A percentile compares a stretch with the other conserved stretches of the same genome.
These are phyloP conservation scores for Alligator mississippiensis DNA, from an alignment of 2,113 vertebrate species.

Conservation along the genomic window DNA sequence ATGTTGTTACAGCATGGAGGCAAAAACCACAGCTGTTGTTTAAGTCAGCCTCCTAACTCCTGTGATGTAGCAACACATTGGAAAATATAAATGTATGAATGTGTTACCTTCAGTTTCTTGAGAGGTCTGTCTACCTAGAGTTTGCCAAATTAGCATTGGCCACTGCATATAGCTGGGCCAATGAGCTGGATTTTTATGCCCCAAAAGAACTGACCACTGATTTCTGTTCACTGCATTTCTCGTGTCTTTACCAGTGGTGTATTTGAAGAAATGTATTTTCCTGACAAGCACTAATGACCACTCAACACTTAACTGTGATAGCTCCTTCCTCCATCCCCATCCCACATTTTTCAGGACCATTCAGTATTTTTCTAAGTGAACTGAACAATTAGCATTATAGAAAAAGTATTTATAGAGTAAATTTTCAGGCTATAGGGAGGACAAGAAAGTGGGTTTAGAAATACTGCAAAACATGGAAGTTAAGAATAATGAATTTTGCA, in stretches of 20 bases:
- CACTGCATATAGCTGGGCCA: neutral
- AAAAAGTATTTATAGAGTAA: conserved; percentile 20
- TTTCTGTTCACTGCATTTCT: neutral
- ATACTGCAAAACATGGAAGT: neutral
- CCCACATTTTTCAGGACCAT: neutral
- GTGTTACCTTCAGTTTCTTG: neutral
- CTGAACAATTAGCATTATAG: conserved; percentile 23
- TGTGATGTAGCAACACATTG: neutral
- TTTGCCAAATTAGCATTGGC: neutral
- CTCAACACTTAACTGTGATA: conserved; percentile 6
- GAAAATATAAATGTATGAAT: neutral
- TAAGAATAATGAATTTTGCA: neutral
- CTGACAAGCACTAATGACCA: neutral
- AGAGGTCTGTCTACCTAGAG: neutral
- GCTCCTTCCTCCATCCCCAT: neutral
- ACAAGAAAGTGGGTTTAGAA: neutral
- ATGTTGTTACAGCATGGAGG: neutral
- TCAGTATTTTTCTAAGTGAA: conserved; percentile 42
- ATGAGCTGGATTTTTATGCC: neutral
- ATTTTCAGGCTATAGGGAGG: neutral
- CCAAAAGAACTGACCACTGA: neutral
- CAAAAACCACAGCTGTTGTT: neutral
- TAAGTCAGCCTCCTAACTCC: neutral
- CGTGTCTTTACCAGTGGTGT: neutral
- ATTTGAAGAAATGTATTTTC: neutral